Percentiles rank a stretch among this genome's conserved stretches.
phyloP scores from a whole-genome alignment of 2,113 vertebrate species.

The Carlito syrichta region DNA sequence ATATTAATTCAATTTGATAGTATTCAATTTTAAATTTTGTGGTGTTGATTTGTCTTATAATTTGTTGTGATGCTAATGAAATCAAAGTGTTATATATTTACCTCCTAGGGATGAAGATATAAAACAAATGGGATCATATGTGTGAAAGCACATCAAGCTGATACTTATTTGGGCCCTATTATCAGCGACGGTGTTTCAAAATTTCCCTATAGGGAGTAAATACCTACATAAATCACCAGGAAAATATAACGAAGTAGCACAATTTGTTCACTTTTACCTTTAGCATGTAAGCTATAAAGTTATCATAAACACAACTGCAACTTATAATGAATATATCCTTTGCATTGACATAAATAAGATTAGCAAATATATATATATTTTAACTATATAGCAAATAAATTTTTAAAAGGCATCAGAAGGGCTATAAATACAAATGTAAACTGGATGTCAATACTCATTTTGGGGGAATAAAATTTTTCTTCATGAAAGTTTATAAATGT shows the following conservation, averaged over 20 bases:
- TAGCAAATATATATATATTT: neutral
- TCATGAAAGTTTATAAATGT: neutral
- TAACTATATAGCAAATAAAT: no score
- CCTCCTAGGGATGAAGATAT: neutral
- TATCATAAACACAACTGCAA: neutral
- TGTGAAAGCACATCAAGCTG: neutral
- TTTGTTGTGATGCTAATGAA: conserved; percentile 7
- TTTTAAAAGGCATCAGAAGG: neutral
- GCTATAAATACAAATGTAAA: neutral
- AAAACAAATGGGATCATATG: neutral
- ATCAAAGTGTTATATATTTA: neutral
- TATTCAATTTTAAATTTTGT: neutral
- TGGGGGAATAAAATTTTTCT: neutral
- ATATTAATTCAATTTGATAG: neutral
- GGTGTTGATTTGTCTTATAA: neutral
- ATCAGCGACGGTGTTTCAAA: neutral
- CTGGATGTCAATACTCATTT: neutral
- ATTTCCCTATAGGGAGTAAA: neutral
- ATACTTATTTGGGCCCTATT: neutral
- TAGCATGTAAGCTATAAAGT: neutral
- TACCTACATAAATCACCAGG: neutral
- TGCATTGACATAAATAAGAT: neutral
- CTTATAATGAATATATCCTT: neutral
- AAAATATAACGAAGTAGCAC: neutral
- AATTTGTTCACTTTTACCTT: neutral